Evolutionary conservation across 1,140 invertebrate species (phyloP).

Genomic region (Lamellibrachia luymesi): DNA sequence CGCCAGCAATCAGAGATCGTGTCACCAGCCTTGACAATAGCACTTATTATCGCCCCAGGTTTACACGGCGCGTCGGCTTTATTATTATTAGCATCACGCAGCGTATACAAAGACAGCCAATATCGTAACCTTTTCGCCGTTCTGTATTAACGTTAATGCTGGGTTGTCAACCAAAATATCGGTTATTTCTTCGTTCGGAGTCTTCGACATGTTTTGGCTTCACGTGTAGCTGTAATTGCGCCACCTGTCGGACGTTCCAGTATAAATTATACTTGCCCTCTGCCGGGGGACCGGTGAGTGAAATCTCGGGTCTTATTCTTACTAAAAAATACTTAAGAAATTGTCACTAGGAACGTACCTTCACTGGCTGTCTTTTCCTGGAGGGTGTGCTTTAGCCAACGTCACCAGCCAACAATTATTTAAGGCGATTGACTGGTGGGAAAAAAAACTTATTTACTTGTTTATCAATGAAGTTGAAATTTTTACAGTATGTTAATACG

Average conservation of each 20-base stretch:
- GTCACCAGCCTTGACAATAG: no score
- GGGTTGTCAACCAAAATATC: neutral
- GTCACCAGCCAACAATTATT: no score
- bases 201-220: neutral
- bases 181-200: neutral
- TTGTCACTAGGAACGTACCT: no score
- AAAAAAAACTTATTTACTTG: no score
- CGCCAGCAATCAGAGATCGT: no score
- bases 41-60: neutral
- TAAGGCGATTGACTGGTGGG: no score
- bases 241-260: neutral
- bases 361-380: no score
- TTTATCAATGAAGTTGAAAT: no score
- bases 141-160: neutral
- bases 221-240: neutral
- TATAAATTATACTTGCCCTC: neutral
- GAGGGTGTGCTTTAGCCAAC: no score
- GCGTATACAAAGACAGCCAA: neutral
- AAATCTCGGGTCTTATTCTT: no score
- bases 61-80: neutral
- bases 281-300: neutral
- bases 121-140: conserved; percentile 17
- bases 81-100: neutral
- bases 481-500: no score
- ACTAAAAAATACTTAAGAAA: no score